Conservation (phyloP, 1,140 invertebrate species). For the Drosophila bipectinata region DNA sequence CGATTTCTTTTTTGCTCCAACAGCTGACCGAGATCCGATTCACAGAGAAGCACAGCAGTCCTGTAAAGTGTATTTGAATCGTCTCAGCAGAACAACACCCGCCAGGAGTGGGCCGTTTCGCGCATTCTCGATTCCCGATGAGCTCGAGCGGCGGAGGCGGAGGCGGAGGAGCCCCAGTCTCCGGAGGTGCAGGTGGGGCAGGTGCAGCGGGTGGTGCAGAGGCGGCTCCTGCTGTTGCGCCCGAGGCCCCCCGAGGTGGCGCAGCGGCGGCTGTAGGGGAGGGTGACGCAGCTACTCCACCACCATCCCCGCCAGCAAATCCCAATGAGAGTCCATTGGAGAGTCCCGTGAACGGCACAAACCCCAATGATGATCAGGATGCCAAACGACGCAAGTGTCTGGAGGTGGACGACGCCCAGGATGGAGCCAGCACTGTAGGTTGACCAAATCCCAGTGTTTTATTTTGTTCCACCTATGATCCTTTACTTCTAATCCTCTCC, state of each 20-base stretch:
- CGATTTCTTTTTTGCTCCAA: slow-evolving; percentile 1
- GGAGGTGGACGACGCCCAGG: slow-evolving; percentile 54
- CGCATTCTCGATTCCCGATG: slow-evolving; percentile 32
- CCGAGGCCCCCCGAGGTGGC: background rate
- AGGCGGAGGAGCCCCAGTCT: slow-evolving; percentile 53
- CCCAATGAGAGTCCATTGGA: background rate
- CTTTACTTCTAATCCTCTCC: background rate
- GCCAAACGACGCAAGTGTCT: slow-evolving; percentile 69
- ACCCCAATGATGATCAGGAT: slow-evolving; percentile 54
- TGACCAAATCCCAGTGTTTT: background rate
- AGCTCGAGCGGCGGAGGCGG: slow-evolving; percentile 45
- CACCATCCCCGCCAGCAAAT: slow-evolving; percentile 10
- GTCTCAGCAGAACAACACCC: background rate
- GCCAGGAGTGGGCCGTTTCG: background rate
- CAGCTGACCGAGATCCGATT: background rate
- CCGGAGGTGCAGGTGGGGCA: slow-evolving; percentile 18
- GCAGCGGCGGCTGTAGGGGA: background rate
- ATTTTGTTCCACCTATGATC: background rate
- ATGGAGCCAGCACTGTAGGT: slow-evolving; percentile 72
- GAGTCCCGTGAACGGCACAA: background rate
- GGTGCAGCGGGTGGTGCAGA: slow-evolving; percentile 19
- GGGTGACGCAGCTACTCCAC: background rate
- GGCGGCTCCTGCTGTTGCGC: slow-evolving; percentile 12
- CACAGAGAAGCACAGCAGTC: background rate
- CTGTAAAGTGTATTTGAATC: slow-evolving; percentile 14